These are phyloP conservation scores for Platygyra sinensis DNA, from an alignment of 64 coral and sea anemone species.

Conservation along the genomic window DNA sequence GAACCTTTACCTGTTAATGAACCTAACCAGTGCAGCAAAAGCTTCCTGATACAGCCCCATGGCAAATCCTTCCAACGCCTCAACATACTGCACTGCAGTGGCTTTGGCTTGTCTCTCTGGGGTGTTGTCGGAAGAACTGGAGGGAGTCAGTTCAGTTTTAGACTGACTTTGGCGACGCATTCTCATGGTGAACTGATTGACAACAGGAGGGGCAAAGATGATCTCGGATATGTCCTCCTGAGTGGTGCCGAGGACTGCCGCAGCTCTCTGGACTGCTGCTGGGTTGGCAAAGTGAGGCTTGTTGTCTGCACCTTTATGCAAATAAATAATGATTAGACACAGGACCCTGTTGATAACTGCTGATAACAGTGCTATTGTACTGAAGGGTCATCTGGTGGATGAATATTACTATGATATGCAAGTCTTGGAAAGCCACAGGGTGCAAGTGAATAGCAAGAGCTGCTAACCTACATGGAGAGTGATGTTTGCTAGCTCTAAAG, in stretches of 20 bases:
- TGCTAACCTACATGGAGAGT: too few species aligned
- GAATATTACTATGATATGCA: too few species aligned
- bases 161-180: slow-evolving; percentile 62
- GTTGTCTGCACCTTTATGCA: slow-evolving; percentile 81
- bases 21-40: slow-evolving; percentile 71
- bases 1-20: slow-evolving; percentile 85
- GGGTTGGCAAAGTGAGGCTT: slow-evolving; percentile 96
- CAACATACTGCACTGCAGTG: slow-evolving; percentile 68
- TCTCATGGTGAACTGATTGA: slow-evolving; percentile 90
- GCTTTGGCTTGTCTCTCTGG: slow-evolving; percentile 71
- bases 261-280: slow-evolving; percentile 89
- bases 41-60: slow-evolving; percentile 95
- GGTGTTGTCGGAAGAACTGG: slow-evolving; percentile 56
- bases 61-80: slow-evolving; percentile 93
- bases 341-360: too few species aligned
- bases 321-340: neutral
- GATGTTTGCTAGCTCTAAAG: too few species aligned
- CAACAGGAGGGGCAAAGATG: slow-evolving; percentile 93
- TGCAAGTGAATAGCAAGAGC: too few species aligned
- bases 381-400: too few species aligned
- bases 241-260: slow-evolving; percentile 73
- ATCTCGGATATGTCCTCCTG: slow-evolving; percentile 90
- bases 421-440: too few species aligned
- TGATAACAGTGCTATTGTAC: too few species aligned
- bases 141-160: slow-evolving; percentile 42